Evolutionary conservation across 2,113 vertebrate genomes (phyloP).

Genomic region (Mystacornis crossleyi): DNA sequence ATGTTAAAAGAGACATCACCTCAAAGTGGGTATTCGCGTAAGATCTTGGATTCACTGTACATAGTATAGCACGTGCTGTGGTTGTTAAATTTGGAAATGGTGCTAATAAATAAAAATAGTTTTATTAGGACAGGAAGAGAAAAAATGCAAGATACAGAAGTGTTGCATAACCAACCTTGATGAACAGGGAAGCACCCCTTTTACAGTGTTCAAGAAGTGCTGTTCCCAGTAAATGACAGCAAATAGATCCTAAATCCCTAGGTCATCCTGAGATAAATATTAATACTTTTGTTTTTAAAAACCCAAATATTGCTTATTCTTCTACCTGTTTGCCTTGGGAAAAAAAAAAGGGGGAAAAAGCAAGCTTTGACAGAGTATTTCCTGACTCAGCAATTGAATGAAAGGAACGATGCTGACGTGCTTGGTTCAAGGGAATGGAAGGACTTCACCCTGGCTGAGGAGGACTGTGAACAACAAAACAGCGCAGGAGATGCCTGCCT

Average conservation of each 20-base stretch:
- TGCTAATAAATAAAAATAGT: neutral
- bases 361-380: neutral
- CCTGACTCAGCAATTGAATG: neutral
- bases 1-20: neutral
- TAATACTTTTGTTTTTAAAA: neutral
- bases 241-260: neutral
- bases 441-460: neutral
- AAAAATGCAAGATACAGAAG: neutral
- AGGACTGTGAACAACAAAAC: neutral
- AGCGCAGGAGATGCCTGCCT: neutral
- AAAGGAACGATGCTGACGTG: neutral
- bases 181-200: neutral
- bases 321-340: neutral
- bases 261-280: neutral
- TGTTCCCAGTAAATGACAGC: neutral
- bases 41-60: neutral
- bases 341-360: neutral
- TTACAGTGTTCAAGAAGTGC: neutral
- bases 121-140: neutral
- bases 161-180: neutral
- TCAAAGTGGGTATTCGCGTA: neutral
- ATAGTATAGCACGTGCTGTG: neutral
- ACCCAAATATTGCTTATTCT: neutral
- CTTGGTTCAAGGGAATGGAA: neutral
- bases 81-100: neutral